Evolutionary conservation across 2,888 invertebrate genomes (phyloP).

Genomic region (Tromatobia lineatoria): DNA sequence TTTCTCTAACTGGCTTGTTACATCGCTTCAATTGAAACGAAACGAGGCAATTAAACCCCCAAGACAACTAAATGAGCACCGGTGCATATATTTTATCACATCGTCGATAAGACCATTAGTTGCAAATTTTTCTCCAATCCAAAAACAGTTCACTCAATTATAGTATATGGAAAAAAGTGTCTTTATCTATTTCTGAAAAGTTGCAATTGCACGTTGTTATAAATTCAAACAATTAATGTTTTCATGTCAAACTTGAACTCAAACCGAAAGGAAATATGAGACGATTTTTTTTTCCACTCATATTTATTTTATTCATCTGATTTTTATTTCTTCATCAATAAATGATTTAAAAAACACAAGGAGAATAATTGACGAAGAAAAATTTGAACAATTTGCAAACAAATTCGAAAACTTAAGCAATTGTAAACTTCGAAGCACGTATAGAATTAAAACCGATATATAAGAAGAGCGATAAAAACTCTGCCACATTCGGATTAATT

Average conservation of each 20-base stretch:
- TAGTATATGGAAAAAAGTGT: background rate
- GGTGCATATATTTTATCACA: constrained; percentile 34
- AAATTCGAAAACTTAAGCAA: no score
- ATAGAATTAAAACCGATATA: no score
- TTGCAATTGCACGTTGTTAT: background rate
- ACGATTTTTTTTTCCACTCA: no score
- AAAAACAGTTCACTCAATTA: background rate
- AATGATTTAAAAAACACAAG: no score
- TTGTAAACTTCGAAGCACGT: no score
- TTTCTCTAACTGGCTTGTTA: constrained; percentile 60
- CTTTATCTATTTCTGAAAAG: background rate
- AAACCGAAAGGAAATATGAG: background rate
- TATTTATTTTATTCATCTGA: background rate
- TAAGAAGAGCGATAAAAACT: no score
- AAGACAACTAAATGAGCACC: constrained; percentile 35
- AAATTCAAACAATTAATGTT: background rate
- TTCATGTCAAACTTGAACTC: background rate
- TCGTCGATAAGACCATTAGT: constrained; percentile 1
- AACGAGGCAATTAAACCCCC: constrained; percentile 69
- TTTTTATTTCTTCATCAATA: no score
- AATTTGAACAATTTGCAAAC: no score
- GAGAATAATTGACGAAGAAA: no score
- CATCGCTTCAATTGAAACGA: constrained; percentile 70
- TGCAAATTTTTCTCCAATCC: background rate
- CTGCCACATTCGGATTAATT: no score